Evolutionary conservation across 1,140 invertebrate genomes (phyloP).

Genomic region (Drosophila guanche): DNA sequence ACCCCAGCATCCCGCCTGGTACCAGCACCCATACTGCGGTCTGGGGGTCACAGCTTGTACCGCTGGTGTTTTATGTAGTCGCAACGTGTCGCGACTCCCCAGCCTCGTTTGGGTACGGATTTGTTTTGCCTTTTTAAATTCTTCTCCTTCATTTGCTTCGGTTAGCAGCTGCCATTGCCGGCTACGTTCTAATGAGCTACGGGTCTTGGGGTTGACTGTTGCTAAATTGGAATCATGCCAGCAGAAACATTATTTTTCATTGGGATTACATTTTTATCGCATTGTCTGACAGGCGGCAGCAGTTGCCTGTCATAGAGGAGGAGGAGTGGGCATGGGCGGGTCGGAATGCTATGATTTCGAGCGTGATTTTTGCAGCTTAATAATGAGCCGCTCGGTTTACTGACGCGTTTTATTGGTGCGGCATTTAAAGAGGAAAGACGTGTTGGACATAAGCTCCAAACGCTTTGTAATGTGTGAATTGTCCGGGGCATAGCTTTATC

Average conservation of each 20-base stretch:
- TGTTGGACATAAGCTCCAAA: conserved; percentile 51
- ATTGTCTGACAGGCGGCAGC: conserved; percentile 76
- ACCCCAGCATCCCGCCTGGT: conserved; percentile 9
- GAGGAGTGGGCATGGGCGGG: not conserved
- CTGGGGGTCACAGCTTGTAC: conserved; percentile 49
- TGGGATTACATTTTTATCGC: conserved; percentile 83
- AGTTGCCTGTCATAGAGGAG: conserved; percentile 70
- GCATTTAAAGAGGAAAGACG: conserved; percentile 57
- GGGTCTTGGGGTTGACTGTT: conserved; percentile 51
- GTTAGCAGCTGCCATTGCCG: conserved; percentile 44
- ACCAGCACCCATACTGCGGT: conserved; percentile 48
- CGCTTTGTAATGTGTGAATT: conserved; percentile 54
- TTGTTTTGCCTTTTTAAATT: conserved; percentile 83
- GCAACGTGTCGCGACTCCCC: conserved; percentile 53
- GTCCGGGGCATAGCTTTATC: no score
- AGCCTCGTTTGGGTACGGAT: conserved; percentile 51
- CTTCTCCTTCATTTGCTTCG: conserved; percentile 80
- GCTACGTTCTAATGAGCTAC: conserved; percentile 60
- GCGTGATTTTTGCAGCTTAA: conserved; percentile 83
- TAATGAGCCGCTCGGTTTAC: conserved; percentile 73
- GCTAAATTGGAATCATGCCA: conserved; percentile 77
- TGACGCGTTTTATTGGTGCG: conserved; percentile 74
- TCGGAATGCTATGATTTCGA: conserved; percentile 45
- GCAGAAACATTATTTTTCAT: conserved; percentile 80
- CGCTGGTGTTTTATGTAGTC: conserved; percentile 77